A percentile compares a stretch with the other conserved stretches of the same genome.
Conservation (phyloP, 2,888 invertebrate genomes). For the Perizoma affinitatum region DNA sequence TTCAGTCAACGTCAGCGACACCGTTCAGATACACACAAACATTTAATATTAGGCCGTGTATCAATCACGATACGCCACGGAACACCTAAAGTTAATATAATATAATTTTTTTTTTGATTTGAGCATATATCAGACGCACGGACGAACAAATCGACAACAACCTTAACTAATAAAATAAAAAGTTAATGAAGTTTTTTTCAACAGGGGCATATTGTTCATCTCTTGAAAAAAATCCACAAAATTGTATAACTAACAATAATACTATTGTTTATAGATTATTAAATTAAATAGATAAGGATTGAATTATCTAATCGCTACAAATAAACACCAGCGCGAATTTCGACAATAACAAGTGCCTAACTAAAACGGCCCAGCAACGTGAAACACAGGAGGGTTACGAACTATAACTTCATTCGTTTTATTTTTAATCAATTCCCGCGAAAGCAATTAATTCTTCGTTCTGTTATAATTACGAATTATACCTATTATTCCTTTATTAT, state of each 20-base stretch:
- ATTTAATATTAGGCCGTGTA: slow-evolving; percentile 65
- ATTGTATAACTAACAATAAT: slow-evolving; percentile 62
- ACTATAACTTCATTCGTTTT: slow-evolving; percentile 34
- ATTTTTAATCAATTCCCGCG: slow-evolving; percentile 72
- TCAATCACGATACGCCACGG: slow-evolving; percentile 64
- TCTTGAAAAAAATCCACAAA: slow-evolving; percentile 76
- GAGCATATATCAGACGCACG: slow-evolving; percentile 78
- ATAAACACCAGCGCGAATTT: slow-evolving; percentile 46
- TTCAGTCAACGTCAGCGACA: slow-evolving; percentile 49
- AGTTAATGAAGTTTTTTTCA: slow-evolving; percentile 55
- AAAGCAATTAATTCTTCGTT: slow-evolving; percentile 57
- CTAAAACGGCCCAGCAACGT: slow-evolving; percentile 13
- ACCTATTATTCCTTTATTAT: slow-evolving; percentile 46
- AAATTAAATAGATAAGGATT: slow-evolving; percentile 61
- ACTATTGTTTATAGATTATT: slow-evolving; percentile 55
- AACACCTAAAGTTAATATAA: slow-evolving; percentile 66
- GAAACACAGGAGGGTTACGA: slow-evolving; percentile 7
- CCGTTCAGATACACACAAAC: slow-evolving; percentile 46
- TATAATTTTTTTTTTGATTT: slow-evolving; percentile 57
- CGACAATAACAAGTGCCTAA: slow-evolving; percentile 20
- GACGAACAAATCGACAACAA: slow-evolving; percentile 78
- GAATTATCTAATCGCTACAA: slow-evolving; percentile 66
- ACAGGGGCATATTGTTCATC: slow-evolving; percentile 72
- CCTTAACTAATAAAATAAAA: slow-evolving; percentile 61
- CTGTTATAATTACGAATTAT: slow-evolving; percentile 40